Conservation (phyloP, 2,888 invertebrate species). For the Oithona nana region DNA sequence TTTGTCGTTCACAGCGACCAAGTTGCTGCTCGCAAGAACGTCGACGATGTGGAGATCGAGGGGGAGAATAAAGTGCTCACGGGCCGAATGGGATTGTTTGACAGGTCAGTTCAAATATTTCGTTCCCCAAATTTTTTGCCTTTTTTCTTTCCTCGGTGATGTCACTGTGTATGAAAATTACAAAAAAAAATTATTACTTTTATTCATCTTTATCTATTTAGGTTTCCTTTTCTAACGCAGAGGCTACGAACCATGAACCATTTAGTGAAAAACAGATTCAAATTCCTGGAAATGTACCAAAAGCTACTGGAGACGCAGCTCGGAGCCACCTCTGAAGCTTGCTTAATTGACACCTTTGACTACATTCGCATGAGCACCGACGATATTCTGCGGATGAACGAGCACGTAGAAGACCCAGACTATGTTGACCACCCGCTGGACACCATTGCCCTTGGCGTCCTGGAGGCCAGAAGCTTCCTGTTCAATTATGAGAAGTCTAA, state of each 20-base stretch:
- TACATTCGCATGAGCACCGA: constrained; percentile 14
- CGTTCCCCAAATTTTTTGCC: not conserved
- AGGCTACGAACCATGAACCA: constrained; percentile 11
- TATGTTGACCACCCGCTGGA: constrained; percentile 14
- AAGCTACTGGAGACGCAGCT: not conserved
- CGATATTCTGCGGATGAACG: constrained; percentile 11
- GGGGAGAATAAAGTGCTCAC: constrained; percentile 13
- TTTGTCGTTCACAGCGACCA: constrained; percentile 3
- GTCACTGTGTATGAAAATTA: too few species aligned
- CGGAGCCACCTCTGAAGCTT: not conserved
- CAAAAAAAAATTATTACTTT: not conserved
- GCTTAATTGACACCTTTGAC: constrained; percentile 12
- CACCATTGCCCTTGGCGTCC: constrained; percentile 15
- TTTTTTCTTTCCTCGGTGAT: not conserved
- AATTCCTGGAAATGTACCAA: constrained; percentile 5
- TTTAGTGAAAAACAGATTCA: constrained; percentile 8
- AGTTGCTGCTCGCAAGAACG: not conserved
- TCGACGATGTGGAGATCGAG: constrained; percentile 15
- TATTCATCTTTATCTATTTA: not conserved
- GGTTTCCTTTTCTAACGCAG: constrained; percentile 12
- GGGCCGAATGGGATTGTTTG: constrained; percentile 13
- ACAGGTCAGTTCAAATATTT: too few species aligned
- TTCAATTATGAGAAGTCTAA: constrained; percentile 12
- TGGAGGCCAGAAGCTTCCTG: constrained; percentile 16
- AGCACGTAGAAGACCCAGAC: constrained; percentile 1